phyloP scores from a whole-genome alignment of 2,888 invertebrate species.

The Sinopyrophorus schimmeli region DNA sequence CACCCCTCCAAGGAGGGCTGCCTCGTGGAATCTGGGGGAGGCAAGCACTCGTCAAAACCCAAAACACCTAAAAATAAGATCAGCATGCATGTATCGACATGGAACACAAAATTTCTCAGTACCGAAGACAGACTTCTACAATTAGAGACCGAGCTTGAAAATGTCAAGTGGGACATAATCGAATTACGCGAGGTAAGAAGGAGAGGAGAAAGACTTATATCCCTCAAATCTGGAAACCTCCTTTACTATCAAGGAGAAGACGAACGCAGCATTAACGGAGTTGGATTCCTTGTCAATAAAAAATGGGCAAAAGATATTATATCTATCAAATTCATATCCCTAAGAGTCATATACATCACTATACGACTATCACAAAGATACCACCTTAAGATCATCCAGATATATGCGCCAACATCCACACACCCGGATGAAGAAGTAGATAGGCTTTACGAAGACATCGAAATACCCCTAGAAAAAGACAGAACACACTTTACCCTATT shows the following conservation, averaged over 20 bases:
- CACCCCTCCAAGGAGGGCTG: neutral
- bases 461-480: neutral
- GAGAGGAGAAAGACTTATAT: constrained; percentile 1
- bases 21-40: neutral
- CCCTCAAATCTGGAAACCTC: constrained; percentile 7
- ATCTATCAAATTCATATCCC: too few relatives aligned
- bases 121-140: constrained; percentile 5
- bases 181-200: too few relatives aligned
- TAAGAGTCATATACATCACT: too few relatives aligned
- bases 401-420: neutral
- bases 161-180: too few relatives aligned
- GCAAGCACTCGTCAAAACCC: constrained; percentile 4
- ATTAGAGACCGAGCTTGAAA: constrained; percentile 5
- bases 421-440: neutral
- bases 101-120: constrained; percentile 4
- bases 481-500: neutral
- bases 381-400: neutral
- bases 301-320: too few relatives aligned
- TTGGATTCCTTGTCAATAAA: constrained; percentile 8
- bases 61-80: constrained; percentile 4
- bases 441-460: neutral
- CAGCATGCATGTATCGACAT: constrained; percentile 4
- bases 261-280: constrained; percentile 5
- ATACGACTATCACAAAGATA: neutral
- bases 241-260: constrained; percentile 9